Evolutionary conservation across 2,888 invertebrate genomes (phyloP), one percentile per base, ranked within the genome.

Genomic region (Dryobota labecula): DNA sequence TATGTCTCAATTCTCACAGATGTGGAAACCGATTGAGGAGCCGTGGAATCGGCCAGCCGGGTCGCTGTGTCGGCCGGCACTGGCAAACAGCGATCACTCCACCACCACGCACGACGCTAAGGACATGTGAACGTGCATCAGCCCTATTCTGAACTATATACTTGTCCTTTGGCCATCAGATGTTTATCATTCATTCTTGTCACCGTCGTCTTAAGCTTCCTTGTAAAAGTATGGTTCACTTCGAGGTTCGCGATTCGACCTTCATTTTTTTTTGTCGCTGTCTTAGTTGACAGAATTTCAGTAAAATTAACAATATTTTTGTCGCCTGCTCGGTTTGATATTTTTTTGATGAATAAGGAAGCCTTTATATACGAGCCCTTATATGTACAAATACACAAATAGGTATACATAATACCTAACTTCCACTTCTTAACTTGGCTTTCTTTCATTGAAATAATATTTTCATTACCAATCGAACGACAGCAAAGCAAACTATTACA

Each of bases 1-100:
- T 71, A 86, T 89, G 88, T 90, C 89, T 90, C 85, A 90, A 89
- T 88, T 75, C 75, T 70, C 88, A 88, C 84, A 78, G 81, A 80
- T 87, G 86, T 82, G 83, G 86, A 75, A 86, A 88, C 74, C 77
- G 84, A 80, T 81, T 64, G 77, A 79, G 63, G 84, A 85, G 84
- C 85, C 86, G 88, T 87, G 87, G 88, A 87, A 83, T 90, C 95
- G 93, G 90, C 93, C 93, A 90, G 89, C 93, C 94, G 89, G 89
- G 88, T 87, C 94, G 95, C 94, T 90, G 83, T 90, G 82, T 90
- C 88, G 90, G 89, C 93, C 90, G 89, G 90, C 92, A 95, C 95
- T 95, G 95, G 88, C 88, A 77, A 79, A 73, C 77, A 30, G 43
- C 73, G 51, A 65, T 82, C 86, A 70, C 77, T 65, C 86, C 83